Conservation (phyloP, 2,888 invertebrate genomes). For the Galerucella pusilla region DNA sequence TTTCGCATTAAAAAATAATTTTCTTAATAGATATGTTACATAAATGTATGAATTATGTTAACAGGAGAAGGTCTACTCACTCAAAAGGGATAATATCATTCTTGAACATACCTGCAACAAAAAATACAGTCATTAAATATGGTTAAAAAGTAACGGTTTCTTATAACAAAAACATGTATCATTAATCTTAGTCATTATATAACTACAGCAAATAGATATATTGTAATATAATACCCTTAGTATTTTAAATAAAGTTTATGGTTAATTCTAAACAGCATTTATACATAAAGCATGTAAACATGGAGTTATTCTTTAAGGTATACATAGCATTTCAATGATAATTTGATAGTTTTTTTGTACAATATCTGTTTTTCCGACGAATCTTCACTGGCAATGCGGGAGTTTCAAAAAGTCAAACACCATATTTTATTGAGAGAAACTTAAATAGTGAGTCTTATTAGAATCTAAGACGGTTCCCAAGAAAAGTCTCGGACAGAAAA, state of each 20-base stretch:
- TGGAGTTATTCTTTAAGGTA: no score
- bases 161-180: conserved; percentile 19
- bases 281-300: not conserved
- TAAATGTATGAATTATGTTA: conserved; percentile 18
- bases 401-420: no score
- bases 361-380: no score
- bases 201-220: conserved; percentile 7
- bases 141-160: conserved; percentile 39
- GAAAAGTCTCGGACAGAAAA: not conserved
- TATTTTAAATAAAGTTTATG: not conserved
- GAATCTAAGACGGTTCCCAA: no score
- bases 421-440: no score
- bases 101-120: conserved; percentile 49
- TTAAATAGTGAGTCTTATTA: no score
- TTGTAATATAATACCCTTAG: not conserved
- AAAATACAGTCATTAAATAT: conserved; percentile 40
- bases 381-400: no score
- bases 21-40: conserved; percentile 31
- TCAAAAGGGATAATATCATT: conserved; percentile 27
- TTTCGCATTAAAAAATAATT: conserved; percentile 11
- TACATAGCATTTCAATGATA: no score
- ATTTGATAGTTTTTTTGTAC: no score
- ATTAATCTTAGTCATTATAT: conserved; percentile 35
- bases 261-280: not conserved
- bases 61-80: conserved; percentile 38